Conservation (phyloP, 2,888 invertebrate species). For the Trissolcus brochymenae region DNA sequence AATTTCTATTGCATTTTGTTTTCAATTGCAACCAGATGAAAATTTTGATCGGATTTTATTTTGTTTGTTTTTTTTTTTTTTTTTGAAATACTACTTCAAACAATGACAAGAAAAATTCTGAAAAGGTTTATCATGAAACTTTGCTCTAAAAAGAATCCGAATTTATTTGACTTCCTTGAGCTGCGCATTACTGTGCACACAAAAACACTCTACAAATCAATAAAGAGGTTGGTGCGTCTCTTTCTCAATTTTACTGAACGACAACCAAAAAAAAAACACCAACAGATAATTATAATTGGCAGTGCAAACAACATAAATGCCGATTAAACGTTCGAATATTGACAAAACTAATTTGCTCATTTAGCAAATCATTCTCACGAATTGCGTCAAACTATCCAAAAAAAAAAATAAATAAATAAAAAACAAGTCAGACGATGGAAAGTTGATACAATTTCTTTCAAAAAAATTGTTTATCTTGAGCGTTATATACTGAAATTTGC, state of each 20-base stretch:
- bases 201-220: constrained; percentile 48
- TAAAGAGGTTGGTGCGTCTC: constrained; percentile 42
- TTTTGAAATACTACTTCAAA: background rate
- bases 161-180: constrained; percentile 47
- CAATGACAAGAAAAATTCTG: constrained; percentile 34
- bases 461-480: too few relatives aligned
- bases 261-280: constrained; percentile 24
- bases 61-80: background rate
- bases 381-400: too few relatives aligned
- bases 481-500: too few relatives aligned
- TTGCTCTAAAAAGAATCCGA: constrained; percentile 38
- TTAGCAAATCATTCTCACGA: too few relatives aligned
- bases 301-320: constrained; percentile 17
- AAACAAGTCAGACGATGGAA: too few relatives aligned
- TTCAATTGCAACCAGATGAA: background rate
- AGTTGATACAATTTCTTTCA: too few relatives aligned
- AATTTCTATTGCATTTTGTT: background rate
- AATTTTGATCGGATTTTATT: too few relatives aligned
- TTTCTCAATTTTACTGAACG: constrained; percentile 21
- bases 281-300: constrained; percentile 18
- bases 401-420: too few relatives aligned
- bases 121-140: constrained; percentile 41
- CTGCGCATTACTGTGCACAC: constrained; percentile 43
- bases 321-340: background rate
- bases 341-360: background rate